phyloP scores from a whole-genome alignment of 2,888 invertebrate species.

The Tupiocoris notatus region DNA sequence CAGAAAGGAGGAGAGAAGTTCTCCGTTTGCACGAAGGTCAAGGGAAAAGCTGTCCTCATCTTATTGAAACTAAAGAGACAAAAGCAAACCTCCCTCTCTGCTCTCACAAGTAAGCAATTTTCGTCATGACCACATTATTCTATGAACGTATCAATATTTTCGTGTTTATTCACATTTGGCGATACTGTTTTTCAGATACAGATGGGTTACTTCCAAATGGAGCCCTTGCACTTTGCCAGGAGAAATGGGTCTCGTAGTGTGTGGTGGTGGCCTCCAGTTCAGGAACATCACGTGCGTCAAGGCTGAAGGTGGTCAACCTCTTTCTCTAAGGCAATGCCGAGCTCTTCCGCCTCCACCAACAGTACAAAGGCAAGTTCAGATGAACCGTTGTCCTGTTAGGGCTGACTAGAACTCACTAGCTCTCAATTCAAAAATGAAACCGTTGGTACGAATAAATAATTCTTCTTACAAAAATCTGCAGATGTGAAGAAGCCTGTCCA shows the following conservation, averaged over 20 bases:
- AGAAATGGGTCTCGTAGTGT: conserved; percentile 56
- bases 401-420: too few relatives aligned
- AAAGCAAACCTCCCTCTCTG: conserved; percentile 53
- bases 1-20: conserved; percentile 52
- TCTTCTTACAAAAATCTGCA: too few relatives aligned
- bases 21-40: conserved; percentile 53
- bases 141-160: background rate
- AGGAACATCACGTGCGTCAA: conserved; percentile 60
- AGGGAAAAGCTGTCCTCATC: conserved; percentile 54
- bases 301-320: conserved; percentile 56
- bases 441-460: too few relatives aligned
- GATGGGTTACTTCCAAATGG: conserved; percentile 60
- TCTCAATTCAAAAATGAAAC: too few relatives aligned
- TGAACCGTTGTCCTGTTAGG: too few relatives aligned
- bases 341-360: conserved; percentile 59
- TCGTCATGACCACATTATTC: too few relatives aligned
- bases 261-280: conserved; percentile 63
- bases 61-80: conserved; percentile 52
- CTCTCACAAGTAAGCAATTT: conserved; percentile 52
- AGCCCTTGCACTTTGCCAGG: conserved; percentile 59
- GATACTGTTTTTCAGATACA: conserved; percentile 52
- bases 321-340: conserved; percentile 58
- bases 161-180: too few relatives aligned
- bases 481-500: conserved; percentile 60
- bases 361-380: conserved; percentile 57